Percentiles rank a stretch among this genome's conserved stretches.
phyloP scores from a whole-genome alignment of 1,140 invertebrate genomes.

The Belonocnema kinseyi region DNA sequence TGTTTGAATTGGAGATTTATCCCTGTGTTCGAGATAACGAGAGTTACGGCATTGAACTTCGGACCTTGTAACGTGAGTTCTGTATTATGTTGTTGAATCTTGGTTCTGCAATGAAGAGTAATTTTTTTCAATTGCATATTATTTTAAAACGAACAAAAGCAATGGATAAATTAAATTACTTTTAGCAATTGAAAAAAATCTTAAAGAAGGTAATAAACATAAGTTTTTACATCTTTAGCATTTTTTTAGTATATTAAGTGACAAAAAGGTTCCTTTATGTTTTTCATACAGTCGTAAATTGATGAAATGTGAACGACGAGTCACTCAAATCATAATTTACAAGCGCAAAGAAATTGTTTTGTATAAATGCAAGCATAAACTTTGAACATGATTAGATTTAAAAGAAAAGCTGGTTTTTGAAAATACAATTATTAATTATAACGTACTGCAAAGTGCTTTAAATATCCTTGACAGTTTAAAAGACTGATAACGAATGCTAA shows the following conservation, averaged over 20 bases:
- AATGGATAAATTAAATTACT: too few species aligned
- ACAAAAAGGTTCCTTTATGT: too few species aligned
- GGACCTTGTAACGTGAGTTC: slow-evolving; percentile 35
- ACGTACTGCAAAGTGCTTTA: slow-evolving; percentile 9
- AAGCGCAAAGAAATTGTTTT: slow-evolving; percentile 34
- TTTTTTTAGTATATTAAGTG: too few species aligned
- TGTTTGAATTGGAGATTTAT: background rate
- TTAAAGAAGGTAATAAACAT: too few species aligned
- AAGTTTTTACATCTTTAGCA: too few species aligned
- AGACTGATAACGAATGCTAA: background rate
- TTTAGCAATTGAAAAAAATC: too few species aligned
- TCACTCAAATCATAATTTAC: slow-evolving; percentile 33
- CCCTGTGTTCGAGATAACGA: slow-evolving; percentile 40
- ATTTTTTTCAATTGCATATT: background rate
- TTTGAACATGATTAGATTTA: background rate
- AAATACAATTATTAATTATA: background rate
- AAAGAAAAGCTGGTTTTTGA: background rate
- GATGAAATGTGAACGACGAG: slow-evolving; percentile 2
- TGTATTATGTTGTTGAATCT: slow-evolving; percentile 43
- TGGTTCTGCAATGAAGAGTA: slow-evolving; percentile 5
- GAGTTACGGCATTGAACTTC: slow-evolving; percentile 49
- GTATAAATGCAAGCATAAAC: slow-evolving; percentile 39
- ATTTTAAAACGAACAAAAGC: too few species aligned
- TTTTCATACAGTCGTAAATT: slow-evolving; percentile 32
- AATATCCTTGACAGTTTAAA: background rate